A percentile compares a stretch with the other conserved stretches of the same genome.
phyloP scores from a whole-genome alignment of 1,140 invertebrate genomes.

The Panagrolaimus sp. region DNA sequence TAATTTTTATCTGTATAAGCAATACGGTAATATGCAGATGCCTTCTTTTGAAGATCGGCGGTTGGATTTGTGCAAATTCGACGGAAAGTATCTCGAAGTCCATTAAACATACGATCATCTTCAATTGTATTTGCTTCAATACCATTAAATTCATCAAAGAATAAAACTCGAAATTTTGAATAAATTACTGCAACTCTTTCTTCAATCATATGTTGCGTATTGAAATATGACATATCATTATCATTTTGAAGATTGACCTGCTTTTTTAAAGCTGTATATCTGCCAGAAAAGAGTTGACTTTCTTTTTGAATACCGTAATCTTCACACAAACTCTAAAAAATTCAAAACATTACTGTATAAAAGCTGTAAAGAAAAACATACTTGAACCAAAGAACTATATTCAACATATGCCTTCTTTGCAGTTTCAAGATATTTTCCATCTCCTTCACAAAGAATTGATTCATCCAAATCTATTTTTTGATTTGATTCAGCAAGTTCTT shows the following conservation, averaged over 20 bases:
- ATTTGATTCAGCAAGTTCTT: neutral
- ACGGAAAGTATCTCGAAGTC: conserved; percentile 21
- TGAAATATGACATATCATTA: conserved; percentile 37
- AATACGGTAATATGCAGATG: conserved; percentile 34
- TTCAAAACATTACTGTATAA: conserved; percentile 2
- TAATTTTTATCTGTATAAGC: conserved; percentile 28
- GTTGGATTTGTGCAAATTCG: conserved; percentile 33
- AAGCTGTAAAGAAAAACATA: conserved; percentile 5
- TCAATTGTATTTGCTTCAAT: conserved; percentile 8
- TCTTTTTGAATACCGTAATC: conserved; percentile 49
- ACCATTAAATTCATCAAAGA: conserved; percentile 27
- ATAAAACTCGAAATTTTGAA: conserved; percentile 16
- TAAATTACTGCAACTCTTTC: conserved; percentile 30
- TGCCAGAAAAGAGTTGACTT: conserved; percentile 42
- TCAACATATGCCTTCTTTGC: neutral
- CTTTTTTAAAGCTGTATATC: conserved; percentile 31
- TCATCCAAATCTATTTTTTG: conserved; percentile 1
- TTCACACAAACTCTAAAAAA: conserved; percentile 43
- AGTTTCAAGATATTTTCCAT: neutral
- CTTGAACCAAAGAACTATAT: neutral
- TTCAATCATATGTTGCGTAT: conserved; percentile 38
- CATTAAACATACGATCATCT: conserved; percentile 21
- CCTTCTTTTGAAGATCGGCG: conserved; percentile 33
- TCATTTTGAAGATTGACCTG: conserved; percentile 18
- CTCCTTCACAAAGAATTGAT: conserved; percentile 7